Evolutionary conservation across 2,797 vertebrate genomes (phyloP).

Genomic region (Strix occidentalis): DNA sequence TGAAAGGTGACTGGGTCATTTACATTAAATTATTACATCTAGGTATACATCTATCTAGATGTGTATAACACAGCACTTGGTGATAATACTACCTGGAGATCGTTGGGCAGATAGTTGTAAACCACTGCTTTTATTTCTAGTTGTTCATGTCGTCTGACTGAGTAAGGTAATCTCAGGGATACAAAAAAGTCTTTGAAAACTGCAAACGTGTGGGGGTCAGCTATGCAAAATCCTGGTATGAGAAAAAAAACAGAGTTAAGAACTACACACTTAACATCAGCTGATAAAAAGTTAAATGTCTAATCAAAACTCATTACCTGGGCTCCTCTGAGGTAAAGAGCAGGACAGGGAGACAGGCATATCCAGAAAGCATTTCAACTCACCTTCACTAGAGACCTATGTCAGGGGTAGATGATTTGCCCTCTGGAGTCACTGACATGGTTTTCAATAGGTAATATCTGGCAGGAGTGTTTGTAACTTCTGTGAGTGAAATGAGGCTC

Average conservation of each 20-base stretch:
- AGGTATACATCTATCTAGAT: neutral
- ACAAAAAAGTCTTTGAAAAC: conserved; percentile 77
- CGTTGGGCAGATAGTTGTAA: conserved; percentile 69
- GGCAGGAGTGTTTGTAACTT: neutral
- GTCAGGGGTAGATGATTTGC: neutral
- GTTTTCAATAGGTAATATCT: neutral
- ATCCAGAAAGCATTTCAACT: neutral
- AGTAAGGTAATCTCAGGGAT: conserved; percentile 73
- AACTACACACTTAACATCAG: neutral
- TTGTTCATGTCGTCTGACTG: conserved; percentile 75
- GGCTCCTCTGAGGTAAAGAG: rapidly evolving
- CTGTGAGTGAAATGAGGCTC: neutral
- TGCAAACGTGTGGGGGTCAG: conserved; percentile 66
- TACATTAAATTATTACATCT: neutral
- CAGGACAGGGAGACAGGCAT: neutral
- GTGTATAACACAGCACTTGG: neutral
- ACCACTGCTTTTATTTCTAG: conserved; percentile 76
- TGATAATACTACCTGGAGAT: conserved; percentile 62
- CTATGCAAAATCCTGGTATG: conserved; percentile 73
- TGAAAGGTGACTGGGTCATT: neutral
- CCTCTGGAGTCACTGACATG: neutral
- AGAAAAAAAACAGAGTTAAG: neutral
- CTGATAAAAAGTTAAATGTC: neutral
- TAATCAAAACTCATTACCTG: neutral
- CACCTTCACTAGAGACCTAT: neutral